A percentile compares a stretch with the other conserved stretches of the same genome.
Evolutionary conservation across 2,888 invertebrate species (phyloP).

Genomic region (Tortrix viridana): DNA sequence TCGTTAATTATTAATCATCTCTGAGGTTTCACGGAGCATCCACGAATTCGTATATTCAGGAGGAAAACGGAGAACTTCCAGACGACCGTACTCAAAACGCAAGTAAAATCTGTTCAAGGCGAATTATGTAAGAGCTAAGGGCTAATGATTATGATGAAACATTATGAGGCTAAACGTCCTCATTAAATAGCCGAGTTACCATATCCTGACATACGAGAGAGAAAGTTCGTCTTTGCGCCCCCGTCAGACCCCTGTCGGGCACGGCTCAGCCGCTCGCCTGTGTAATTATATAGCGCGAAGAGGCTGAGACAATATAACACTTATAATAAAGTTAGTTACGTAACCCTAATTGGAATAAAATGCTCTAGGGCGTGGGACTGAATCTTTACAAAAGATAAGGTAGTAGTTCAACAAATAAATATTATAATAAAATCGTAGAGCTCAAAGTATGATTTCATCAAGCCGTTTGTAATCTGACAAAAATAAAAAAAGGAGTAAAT

Average conservation of each 20-base stretch:
- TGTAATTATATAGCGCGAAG: conserved; percentile 36
- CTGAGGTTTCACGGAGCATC: too few species aligned
- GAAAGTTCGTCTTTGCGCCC: conserved; percentile 46
- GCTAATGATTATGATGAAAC: conserved; percentile 39
- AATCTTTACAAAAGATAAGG: neutral
- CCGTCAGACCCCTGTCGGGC: conserved; percentile 59
- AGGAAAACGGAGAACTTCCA: neutral
- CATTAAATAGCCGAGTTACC: conserved; percentile 23
- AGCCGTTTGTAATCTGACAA: too few species aligned
- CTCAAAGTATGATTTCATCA: too few species aligned
- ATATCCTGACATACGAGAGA: conserved; percentile 30
- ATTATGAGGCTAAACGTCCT: conserved; percentile 32
- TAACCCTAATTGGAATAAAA: neutral
- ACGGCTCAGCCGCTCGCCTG: conserved; percentile 44
- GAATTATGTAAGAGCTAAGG: conserved; percentile 19
- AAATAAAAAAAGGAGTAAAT: too few species aligned
- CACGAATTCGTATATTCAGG: neutral
- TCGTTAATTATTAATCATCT: too few species aligned
- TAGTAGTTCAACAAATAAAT: neutral
- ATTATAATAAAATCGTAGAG: too few species aligned
- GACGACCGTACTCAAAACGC: neutral
- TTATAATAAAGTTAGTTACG: conserved; percentile 13
- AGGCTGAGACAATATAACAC: conserved; percentile 7
- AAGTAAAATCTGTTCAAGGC: conserved; percentile 10
- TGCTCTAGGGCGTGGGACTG: neutral